These are phyloP conservation scores for Tetramorium bicarinatum DNA, from an alignment of 2,888 invertebrate species.

Conservation along the genomic window DNA sequence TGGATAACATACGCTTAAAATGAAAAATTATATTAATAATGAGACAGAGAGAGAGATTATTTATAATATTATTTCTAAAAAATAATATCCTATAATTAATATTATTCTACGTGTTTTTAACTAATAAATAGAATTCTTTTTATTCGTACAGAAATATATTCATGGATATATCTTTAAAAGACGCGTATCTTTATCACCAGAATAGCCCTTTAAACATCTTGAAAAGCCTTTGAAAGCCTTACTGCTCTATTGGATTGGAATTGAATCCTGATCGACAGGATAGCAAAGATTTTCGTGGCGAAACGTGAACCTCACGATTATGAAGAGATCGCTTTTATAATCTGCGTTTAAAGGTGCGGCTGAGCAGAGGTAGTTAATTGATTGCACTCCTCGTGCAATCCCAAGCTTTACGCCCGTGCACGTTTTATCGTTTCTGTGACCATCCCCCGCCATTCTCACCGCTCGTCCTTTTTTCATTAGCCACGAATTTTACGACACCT, in stretches of 20 bases:
- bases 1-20: background rate
- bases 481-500: conserved; percentile 71
- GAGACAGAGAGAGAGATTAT: background rate
- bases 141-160: background rate
- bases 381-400: conserved; percentile 43
- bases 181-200: background rate
- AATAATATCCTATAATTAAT: background rate
- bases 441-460: conserved; percentile 20
- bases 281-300: background rate
- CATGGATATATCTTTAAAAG: background rate
- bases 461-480: conserved; percentile 70
- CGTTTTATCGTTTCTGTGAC: conserved; percentile 58
- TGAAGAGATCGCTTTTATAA: conserved; percentile 49
- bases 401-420: conserved; percentile 43
- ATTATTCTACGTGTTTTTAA: background rate
- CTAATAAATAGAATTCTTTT: background rate
- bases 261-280: conserved; percentile 26
- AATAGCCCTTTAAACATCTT: background rate
- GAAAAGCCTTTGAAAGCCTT: background rate
- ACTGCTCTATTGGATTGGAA: background rate
- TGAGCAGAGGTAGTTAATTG: conserved; percentile 62
- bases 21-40: background rate
- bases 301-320: conserved; percentile 45
- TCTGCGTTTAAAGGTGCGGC: conserved; percentile 26
- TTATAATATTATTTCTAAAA: background rate